Evolutionary conservation across 2,113 vertebrate genomes (phyloP), one percentile per base, ranked within the genome.

Genomic region (Aegotheles bennettii): DNA sequence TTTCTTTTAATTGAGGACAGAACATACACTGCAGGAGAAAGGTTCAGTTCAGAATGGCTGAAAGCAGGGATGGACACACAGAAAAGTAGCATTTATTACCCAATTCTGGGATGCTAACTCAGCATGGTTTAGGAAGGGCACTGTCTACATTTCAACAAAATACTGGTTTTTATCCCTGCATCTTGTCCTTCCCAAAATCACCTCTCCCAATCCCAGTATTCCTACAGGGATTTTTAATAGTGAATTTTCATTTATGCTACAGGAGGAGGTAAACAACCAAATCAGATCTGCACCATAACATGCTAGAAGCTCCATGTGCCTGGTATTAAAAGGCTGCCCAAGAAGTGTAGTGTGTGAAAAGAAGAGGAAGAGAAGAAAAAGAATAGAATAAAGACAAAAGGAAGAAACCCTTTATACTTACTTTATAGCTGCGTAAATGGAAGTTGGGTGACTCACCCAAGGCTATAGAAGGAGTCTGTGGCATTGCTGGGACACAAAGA

Each of bases 171-270:
- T 54, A 18, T 54, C 7, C 3, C 4, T 28, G n/a, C 48, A 38
- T 84, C 21, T 56, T 74, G 50, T 53, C 76, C 78, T 93, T 93
- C 70, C 60, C 73, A 74, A 90, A 94, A 90, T 86, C 96, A 48
- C 64, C 36, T 93, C 47, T 92, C 48, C 48, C 36, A 47, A 0
- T 28, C 47, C 51, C 71, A 84, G 35, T 75, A 59, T 84, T 95
- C 70, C 79, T 84, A 31, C 13, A 43, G 64, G 76, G 71, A 83
- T 87, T 77, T n/a, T 90, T 51, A 90, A 45, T 33, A 19, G 45
- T 33, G 36, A 75, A 40, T 94, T 92, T 64, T 92, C 43, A 47
- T 86, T 74, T 70, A 23, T 64, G 10, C 67, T 63, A 40, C 42
- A 31, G 36, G n/a, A 82, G 26, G 69, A 71, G 40, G 80, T 71